Percentiles rank a stretch among this genome's conserved stretches.
Conservation (phyloP, 23 tunicate species). For the Halocynthia roretzi region DNA sequence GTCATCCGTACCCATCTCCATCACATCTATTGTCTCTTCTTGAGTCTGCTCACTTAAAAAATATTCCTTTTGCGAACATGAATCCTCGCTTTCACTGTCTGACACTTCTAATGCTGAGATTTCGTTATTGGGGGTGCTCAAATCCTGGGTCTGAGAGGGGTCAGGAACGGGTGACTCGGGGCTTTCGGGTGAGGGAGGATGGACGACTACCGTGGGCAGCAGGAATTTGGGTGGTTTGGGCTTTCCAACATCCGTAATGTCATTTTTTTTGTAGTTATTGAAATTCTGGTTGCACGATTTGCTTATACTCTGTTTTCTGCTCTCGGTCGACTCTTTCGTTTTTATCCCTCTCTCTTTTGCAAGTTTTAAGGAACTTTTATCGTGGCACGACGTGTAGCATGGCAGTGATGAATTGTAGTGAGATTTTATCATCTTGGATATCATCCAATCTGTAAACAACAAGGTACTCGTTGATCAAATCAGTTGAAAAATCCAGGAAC, state of each 20-base stretch:
- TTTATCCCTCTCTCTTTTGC: too few species aligned
- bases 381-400: conserved; percentile 28
- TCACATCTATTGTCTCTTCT: too few species aligned
- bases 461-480: too few species aligned
- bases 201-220: conserved; percentile 3
- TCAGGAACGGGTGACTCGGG: conserved; percentile 1
- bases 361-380: not conserved
- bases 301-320: too few species aligned
- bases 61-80: too few species aligned
- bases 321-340: too few species aligned
- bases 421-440: conserved; percentile 11
- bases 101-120: conserved; percentile 18
- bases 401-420: not conserved
- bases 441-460: conserved; percentile 5
- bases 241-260: not conserved
- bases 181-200: conserved; percentile 16
- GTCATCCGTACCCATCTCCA: too few species aligned
- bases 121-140: not conserved
- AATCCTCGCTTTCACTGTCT: conserved; percentile 2
- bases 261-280: not conserved
- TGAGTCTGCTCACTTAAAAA: too few species aligned
- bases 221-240: conserved; percentile 11
- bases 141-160: too few species aligned
- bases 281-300: not conserved
- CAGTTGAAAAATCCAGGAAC: too few species aligned